A percentile compares a stretch with the other conserved stretches of the same genome.
Evolutionary conservation across 2,113 vertebrate species (phyloP).

Genomic region (Clarias macrocephalus): DNA sequence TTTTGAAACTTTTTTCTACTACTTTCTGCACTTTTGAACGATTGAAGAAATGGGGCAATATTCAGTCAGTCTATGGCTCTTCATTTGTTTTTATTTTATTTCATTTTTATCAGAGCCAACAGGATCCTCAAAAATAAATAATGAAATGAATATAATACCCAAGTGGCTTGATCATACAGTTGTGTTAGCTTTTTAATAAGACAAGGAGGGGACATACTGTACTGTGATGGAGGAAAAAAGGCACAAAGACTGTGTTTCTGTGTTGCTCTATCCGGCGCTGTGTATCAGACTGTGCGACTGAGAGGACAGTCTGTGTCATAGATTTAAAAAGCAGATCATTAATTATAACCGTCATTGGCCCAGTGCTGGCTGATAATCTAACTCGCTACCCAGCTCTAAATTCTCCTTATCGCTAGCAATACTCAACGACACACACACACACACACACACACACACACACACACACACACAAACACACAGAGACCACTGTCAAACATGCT

Average conservation of each 20-base stretch:
- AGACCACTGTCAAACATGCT: conserved; percentile 21
- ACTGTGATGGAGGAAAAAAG: not conserved
- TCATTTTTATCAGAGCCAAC: not conserved
- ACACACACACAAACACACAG: conserved; percentile 52
- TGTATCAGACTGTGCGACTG: conserved; percentile 60
- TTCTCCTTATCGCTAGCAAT: conserved; percentile 7
- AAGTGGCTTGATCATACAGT: not conserved
- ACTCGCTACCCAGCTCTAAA: conserved; percentile 59
- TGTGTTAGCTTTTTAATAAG: not conserved
- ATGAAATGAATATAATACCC: not conserved
- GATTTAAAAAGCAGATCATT: conserved; percentile 72
- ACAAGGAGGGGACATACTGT: not conserved
- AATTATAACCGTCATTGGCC: conserved; percentile 66
- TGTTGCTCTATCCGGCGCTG: conserved; percentile 1
- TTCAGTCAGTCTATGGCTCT: not conserved
- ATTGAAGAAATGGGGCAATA: not conserved
- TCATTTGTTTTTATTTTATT: not conserved
- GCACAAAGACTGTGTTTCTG: not conserved
- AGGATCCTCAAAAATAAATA: not conserved
- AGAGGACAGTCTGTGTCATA: conserved; percentile 66
- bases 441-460: conserved; percentile 31
- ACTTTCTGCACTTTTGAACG: not conserved
- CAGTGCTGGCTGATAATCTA: conserved; percentile 67
- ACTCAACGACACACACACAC: conserved; percentile 43
- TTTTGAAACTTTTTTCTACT: not conserved